Evolutionary conservation across 1,140 invertebrate species (phyloP), one percentile per base, ranked within the genome.

Genomic region (Potamilus streckersoni): DNA sequence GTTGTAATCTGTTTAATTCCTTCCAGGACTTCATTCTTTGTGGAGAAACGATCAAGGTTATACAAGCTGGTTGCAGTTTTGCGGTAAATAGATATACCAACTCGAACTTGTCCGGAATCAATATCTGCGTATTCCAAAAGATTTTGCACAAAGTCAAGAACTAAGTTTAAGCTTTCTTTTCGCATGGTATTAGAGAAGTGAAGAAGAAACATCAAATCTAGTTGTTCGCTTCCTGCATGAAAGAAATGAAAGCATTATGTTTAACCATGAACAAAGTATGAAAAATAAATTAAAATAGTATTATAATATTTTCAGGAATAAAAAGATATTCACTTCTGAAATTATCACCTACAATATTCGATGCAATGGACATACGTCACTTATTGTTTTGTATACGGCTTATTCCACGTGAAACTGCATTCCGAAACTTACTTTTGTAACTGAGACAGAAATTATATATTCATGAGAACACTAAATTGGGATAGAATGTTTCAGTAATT

Each of bases 161-260:
- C 68, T 55, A 73, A 64, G 20, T 74, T 20, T 55, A 82, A 84
- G 31, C 79, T 73, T 1, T 55, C 31, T 23, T 73, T 57, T 1
- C 73, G 76, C 27, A 84, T 80, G 16, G 78, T 70, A 31, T 81
- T 75, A 2, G 85, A 86, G 65, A 80, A 83, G 74, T 87, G 85
- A 59, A 85, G 65, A n/a, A 87, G 71, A 63, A 87, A 84, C 13
- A 83, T 80, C 15, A 87, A 59, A 89, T 91, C 80, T 15, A 83
- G 68, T 17, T 72, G 67, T 66, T 80, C 80, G 56, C 80, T 83
- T 23, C 66, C 82, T 84, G 77, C 65, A 80, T 76, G 56, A 72
- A 15, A 69, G 64, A 57, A 76, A 64, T 55, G 57, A 31, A 38
- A 31, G n/a, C 38, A 27, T 1, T n/a, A 57, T 69, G 8, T 17